Evolutionary conservation across 2,888 invertebrate species (phyloP), one percentile per base, ranked within the genome.

Genomic region (Autographa pulchrina): DNA sequence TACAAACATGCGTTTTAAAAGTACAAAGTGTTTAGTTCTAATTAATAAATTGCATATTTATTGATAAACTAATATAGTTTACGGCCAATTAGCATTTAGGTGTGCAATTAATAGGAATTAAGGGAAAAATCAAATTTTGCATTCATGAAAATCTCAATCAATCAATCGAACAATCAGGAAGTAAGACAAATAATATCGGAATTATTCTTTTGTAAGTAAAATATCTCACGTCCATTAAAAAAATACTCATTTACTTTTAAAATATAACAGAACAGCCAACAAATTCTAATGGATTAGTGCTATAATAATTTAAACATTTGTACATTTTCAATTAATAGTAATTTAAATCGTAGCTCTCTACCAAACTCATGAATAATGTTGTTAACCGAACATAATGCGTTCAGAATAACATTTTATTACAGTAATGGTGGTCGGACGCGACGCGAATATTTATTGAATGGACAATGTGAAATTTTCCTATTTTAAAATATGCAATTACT

Each of bases 311-410:
- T 66, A 52, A 25, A 68, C 38, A 75, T 74, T 68, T 65, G 64
- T 62, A 68, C 62, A 65, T 67, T 72, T 81, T 77, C 72, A 82
- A 77, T 77, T 74, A 82, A 70, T 73, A 62, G 62, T 82, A 77
- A 75, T 77, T 72, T 74, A 74, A 84, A 71, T 25, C 68, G 41
- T 14, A 35, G 41, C 52, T 56, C 68, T 68, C 72, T 67, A 58
- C 66, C 81, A 75, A 82, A 82, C 81, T 85, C 83, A 81, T 86
- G 83, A 86, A 86, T 86, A 85, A 85, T 82, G 80, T 84, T 87
- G 87, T 89, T 86, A 85, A 87, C 81, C 75, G 82, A 80, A 81
- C 82, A 77, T 86, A 85, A 88, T 86, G 82, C 83, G 83, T 77
- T 84, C 81, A 80, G 81, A 86, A 86, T 85, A 85, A 83, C 78